Conservation (phyloP, 2,888 invertebrate species). For the Byasa hedistus region DNA sequence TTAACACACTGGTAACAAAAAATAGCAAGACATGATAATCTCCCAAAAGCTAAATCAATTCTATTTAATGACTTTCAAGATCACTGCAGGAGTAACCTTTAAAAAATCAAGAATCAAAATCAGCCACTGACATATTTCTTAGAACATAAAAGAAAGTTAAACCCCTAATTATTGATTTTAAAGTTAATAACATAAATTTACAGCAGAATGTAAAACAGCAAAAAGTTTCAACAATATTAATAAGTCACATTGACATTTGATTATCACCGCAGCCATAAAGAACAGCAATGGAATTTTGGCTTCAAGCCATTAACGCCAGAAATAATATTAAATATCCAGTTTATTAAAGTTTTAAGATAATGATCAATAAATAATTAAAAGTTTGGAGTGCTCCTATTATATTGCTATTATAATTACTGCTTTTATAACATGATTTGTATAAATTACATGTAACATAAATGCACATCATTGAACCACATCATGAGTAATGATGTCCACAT, state of each 20-base stretch:
- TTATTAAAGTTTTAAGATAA: conserved; percentile 47
- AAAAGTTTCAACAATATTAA: conserved; percentile 27
- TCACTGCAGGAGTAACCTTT: too few relatives aligned
- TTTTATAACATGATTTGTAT: background rate
- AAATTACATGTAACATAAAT: background rate
- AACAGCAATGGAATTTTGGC: conserved; percentile 60
- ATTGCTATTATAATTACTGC: background rate
- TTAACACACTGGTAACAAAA: too few relatives aligned
- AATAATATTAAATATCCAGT: conserved; percentile 36
- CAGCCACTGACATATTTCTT: too few relatives aligned
- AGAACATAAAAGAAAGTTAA: too few relatives aligned
- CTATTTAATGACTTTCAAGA: too few relatives aligned
- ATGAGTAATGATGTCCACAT: conserved; percentile 4
- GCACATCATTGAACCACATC: background rate
- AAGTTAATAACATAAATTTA: too few relatives aligned
- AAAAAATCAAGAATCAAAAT: too few relatives aligned
- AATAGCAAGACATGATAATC: too few relatives aligned
- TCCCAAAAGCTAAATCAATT: too few relatives aligned
- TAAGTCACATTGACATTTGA: conserved; percentile 46
- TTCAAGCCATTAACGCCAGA: conserved; percentile 53
- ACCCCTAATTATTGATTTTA: too few relatives aligned
- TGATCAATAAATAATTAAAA: background rate
- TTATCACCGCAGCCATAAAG: conserved; percentile 48
- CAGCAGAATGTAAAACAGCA: too few relatives aligned
- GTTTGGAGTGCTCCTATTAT: background rate